Evolutionary conservation across 1,140 invertebrate species (phyloP).

Genomic region (Danaus melanippus): DNA sequence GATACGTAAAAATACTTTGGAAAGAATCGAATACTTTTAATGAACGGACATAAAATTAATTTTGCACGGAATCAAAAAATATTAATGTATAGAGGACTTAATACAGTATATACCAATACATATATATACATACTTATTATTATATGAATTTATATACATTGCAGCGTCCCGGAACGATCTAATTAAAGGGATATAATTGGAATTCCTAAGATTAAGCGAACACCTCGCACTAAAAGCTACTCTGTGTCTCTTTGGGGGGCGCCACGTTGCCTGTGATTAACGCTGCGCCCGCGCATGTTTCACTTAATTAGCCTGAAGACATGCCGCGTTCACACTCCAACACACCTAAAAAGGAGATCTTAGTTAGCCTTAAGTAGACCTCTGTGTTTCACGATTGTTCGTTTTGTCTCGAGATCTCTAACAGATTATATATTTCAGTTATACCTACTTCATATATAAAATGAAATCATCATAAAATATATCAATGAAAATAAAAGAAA

Average conservation of each 20-base stretch:
- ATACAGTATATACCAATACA: no score
- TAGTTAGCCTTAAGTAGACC: conserved; percentile 55
- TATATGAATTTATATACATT: no score
- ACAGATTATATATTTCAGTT: conserved; percentile 15
- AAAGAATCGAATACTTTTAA: no score
- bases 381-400: conserved; percentile 32
- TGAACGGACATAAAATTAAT: no score
- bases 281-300: conserved; percentile 58
- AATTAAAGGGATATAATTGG: conserved; percentile 60
- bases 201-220: conserved; percentile 55
- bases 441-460: no score
- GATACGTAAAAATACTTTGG: no score
- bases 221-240: conserved; percentile 61
- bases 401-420: conserved; percentile 29
- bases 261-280: conserved; percentile 54
- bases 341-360: conserved; percentile 57
- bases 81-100: no score
- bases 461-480: no score
- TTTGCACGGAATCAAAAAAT: no score
- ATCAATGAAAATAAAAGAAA: no score
- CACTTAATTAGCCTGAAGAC: conserved; percentile 59
- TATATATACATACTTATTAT: no score
- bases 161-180: conserved; percentile 36
- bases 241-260: conserved; percentile 46
- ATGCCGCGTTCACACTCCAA: conserved; percentile 52